Evolutionary conservation across 1,140 invertebrate species (phyloP).

Genomic region (Ridgeia piscesae): DNA sequence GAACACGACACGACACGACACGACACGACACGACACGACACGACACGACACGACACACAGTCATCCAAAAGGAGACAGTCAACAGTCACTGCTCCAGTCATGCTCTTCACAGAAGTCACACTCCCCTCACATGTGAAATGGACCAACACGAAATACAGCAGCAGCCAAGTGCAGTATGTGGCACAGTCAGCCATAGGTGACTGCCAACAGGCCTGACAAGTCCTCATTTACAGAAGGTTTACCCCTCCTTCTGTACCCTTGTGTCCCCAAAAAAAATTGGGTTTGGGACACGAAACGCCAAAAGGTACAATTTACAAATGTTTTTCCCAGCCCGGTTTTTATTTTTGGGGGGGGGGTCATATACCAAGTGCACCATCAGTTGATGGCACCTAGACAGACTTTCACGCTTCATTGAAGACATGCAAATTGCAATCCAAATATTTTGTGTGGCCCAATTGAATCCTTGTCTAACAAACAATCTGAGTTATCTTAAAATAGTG

Average conservation of each 20-base stretch:
- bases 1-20: too few relatives aligned
- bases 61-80: neutral
- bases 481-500: neutral
- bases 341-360: neutral
- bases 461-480: neutral
- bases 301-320: neutral
- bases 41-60: too few relatives aligned
- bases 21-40: too few relatives aligned
- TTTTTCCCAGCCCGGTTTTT: neutral
- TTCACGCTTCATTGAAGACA: neutral
- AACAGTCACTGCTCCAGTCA: neutral
- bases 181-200: neutral
- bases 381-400: neutral
- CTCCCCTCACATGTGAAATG: neutral
- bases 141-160: neutral
- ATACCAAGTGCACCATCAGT: neutral
- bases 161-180: neutral
- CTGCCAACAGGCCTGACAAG: neutral
- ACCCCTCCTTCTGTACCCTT: neutral
- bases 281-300: neutral
- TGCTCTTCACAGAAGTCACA: neutral
- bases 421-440: neutral
- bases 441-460: neutral
- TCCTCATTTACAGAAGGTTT: too few relatives aligned
- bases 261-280: too few relatives aligned